A percentile compares a stretch with the other conserved stretches of the same genome.
phyloP scores from a whole-genome alignment of 2,113 vertebrate genomes.

The Brachyhypopomus gauderio region DNA sequence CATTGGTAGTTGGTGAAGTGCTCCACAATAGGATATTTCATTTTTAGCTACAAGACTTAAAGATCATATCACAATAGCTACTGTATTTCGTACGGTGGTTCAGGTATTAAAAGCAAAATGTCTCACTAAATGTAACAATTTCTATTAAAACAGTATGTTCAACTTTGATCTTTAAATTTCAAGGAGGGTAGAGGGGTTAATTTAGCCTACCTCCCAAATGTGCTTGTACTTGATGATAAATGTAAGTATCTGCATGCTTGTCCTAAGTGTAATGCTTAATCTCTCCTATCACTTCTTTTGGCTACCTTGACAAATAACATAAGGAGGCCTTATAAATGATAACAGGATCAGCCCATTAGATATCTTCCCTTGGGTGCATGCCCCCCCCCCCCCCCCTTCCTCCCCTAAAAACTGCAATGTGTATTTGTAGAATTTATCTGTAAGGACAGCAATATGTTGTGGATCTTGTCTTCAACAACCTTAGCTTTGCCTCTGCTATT shows the following conservation, averaged over 20 bases:
- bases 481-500: constrained; percentile 32
- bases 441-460: constrained; percentile 43
- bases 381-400: constrained; percentile 43
- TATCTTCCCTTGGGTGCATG: constrained; percentile 74
- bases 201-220: constrained; percentile 75
- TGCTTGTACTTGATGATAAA: constrained; percentile 86
- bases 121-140: constrained; percentile 86
- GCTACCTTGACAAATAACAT: constrained; percentile 77
- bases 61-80: constrained; percentile 86
- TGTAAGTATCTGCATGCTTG: constrained; percentile 96
- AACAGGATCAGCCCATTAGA: constrained; percentile 59
- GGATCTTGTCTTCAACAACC: constrained; percentile 44
- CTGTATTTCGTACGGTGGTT: constrained; percentile 85
- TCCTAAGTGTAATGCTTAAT: constrained; percentile 86
- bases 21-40: constrained; percentile 78
- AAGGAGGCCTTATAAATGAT: constrained; percentile 55
- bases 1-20: constrained; percentile 90
- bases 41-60: constrained; percentile 80
- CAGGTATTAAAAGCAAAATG: constrained; percentile 58
- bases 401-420: constrained; percentile 50
- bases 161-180: constrained; percentile 65
- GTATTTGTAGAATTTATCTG: constrained; percentile 51
- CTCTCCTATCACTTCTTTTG: constrained; percentile 82
- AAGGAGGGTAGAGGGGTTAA: constrained; percentile 72
- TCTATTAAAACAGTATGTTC: constrained; percentile 82